These are phyloP conservation scores for Dolichopus griseipennis DNA, from an alignment of 2,888 invertebrate genomes.

Conservation along the genomic window DNA sequence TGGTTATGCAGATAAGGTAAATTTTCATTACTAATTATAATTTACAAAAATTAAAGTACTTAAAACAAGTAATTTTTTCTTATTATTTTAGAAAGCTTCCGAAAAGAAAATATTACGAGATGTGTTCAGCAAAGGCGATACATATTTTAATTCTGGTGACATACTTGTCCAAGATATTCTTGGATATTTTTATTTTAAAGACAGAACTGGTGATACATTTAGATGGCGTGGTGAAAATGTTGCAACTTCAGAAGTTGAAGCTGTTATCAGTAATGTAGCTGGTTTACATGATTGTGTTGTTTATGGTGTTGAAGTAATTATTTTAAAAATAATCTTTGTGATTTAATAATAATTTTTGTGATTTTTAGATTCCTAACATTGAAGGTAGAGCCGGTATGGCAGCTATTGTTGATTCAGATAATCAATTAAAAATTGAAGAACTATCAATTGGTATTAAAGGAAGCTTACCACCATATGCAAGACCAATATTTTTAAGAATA, in stretches of 20 bases:
- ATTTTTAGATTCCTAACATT: slow-evolving; percentile 57
- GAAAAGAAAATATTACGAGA: slow-evolving; percentile 74
- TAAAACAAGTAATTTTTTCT: slow-evolving; percentile 4
- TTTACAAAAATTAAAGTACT: neutral
- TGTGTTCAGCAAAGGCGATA: slow-evolving; percentile 79
- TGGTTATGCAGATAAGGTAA: slow-evolving; percentile 53
- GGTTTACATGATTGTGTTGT: slow-evolving; percentile 72
- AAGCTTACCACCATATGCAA: slow-evolving; percentile 73
- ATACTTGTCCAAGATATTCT: slow-evolving; percentile 80
- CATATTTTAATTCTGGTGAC: slow-evolving; percentile 85
- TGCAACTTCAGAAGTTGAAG: slow-evolving; percentile 91
- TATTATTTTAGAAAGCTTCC: slow-evolving; percentile 55
- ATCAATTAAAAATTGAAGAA: slow-evolving; percentile 49
- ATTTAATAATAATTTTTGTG: neutral
- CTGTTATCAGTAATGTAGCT: slow-evolving; percentile 68
- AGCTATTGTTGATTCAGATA: slow-evolving; percentile 66
- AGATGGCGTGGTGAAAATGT: slow-evolving; percentile 96
- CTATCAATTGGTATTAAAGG: slow-evolving; percentile 59
- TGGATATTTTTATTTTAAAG: slow-evolving; percentile 90
- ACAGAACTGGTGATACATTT: slow-evolving; percentile 79
- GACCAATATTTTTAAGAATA: slow-evolving; percentile 79
- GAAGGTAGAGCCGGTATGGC: slow-evolving; percentile 93
- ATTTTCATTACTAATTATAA: no score
- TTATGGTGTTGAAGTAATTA: slow-evolving; percentile 78
- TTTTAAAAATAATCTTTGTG: no score